A percentile compares a stretch with the other conserved stretches of the same genome.
Evolutionary conservation across 2,888 invertebrate genomes (phyloP).

Genomic region (Seira ritae): DNA sequence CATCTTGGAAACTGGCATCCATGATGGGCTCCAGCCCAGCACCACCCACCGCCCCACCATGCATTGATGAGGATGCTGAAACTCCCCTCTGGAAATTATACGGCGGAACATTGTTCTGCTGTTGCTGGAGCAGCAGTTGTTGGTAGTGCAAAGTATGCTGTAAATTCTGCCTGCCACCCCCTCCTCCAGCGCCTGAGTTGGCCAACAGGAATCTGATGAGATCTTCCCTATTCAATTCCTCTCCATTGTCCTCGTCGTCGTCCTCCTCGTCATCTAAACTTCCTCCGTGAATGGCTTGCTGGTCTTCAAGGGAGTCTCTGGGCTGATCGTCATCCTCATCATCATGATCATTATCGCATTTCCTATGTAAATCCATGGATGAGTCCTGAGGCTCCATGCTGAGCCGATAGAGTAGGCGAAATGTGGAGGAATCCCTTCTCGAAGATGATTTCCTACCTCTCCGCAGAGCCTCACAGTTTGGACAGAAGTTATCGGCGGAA

Average conservation of each 20-base stretch:
- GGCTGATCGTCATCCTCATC: constrained; percentile 44
- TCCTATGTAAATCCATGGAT: constrained; percentile 50
- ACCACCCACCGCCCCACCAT: constrained; percentile 45
- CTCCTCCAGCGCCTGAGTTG: constrained; percentile 13
- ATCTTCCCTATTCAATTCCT: constrained; percentile 53
- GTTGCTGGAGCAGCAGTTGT: constrained; percentile 38
- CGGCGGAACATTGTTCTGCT: constrained; percentile 4
- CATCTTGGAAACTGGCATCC: constrained; percentile 70
- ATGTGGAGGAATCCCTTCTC: not conserved
- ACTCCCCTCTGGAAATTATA: constrained; percentile 25
- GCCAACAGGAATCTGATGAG: constrained; percentile 54
- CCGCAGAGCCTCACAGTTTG: constrained; percentile 2
- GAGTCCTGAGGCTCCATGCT: constrained; percentile 55
- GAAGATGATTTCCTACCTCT: not conserved
- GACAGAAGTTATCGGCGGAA: constrained; percentile 29
- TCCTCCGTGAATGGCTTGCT: constrained; percentile 38
- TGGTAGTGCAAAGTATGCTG: constrained; percentile 43
- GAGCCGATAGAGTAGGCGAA: constrained; percentile 33
- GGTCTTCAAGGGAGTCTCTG: constrained; percentile 40
- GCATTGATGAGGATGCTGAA: constrained; percentile 36
- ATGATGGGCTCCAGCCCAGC: constrained; percentile 65
- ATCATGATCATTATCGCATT: constrained; percentile 34
- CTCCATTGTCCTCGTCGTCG: constrained; percentile 37
- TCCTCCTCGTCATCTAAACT: constrained; percentile 37
- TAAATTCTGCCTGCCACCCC: constrained; percentile 12